A percentile compares a stretch with the other conserved stretches of the same genome.
phyloP scores from a whole-genome alignment of 2,797 vertebrate genomes.

The Paedocypris micromegethes region DNA sequence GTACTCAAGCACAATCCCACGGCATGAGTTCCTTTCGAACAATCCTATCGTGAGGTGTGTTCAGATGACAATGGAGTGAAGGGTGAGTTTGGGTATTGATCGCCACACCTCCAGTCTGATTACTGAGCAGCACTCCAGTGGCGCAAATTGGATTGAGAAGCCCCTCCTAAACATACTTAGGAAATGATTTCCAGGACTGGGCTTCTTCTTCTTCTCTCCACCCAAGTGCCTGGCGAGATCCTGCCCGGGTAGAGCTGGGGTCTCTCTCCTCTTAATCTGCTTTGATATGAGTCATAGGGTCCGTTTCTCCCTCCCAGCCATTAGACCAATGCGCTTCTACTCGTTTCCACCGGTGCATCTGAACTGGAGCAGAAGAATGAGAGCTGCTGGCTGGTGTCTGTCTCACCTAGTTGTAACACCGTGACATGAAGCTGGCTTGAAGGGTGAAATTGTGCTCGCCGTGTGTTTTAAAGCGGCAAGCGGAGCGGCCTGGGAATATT shows the following conservation, averaged over 20 bases:
- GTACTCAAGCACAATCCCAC: too few species aligned
- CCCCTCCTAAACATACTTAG: constrained; percentile 51
- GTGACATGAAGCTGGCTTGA: constrained; percentile 40
- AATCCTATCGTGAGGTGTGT: too few species aligned
- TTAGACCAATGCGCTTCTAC: constrained; percentile 37
- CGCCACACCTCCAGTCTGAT: constrained; percentile 58
- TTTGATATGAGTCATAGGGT: constrained; percentile 33
- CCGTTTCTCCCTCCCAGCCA: constrained; percentile 10
- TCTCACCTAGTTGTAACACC: constrained; percentile 35
- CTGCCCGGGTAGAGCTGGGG: constrained; percentile 27
- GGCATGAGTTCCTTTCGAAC: too few species aligned
- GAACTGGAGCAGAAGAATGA: constrained; percentile 32
- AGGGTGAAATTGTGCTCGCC: constrained; percentile 36
- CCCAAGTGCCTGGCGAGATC: constrained; percentile 8
- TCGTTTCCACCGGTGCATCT: constrained; percentile 23
- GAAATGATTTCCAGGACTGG: constrained; percentile 52
- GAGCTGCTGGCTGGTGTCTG: constrained; percentile 35
- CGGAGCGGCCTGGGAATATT: constrained; percentile 28
- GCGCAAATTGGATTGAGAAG: constrained; percentile 53
- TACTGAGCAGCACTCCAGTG: constrained; percentile 55
- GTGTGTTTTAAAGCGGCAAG: constrained; percentile 33
- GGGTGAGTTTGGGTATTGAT: constrained; percentile 55
- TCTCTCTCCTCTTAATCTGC: constrained; percentile 25
- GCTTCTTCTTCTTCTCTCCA: constrained; percentile 23
- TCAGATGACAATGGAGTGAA: constrained; percentile 46